Evolutionary conservation across 2,113 vertebrate species (phyloP), one percentile per base, ranked within the genome.

Genomic region (Caranx ignobilis): DNA sequence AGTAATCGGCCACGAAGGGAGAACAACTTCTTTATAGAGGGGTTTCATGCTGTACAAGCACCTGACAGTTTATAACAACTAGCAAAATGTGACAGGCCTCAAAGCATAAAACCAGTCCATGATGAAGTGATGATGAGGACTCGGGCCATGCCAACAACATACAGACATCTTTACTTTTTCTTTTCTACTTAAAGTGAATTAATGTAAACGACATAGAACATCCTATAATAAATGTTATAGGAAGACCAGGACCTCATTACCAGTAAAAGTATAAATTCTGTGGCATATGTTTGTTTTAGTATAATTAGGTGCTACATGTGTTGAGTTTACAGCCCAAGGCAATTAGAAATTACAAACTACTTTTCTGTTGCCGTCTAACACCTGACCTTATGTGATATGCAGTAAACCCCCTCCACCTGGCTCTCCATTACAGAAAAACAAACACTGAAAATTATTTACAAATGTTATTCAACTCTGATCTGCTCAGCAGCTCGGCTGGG

Each of bases 401-500:
- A 32, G 72, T 85, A 68, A 85, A 75, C 57, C 68, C 70, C 11
- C 2, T 1, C 47, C 86, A 82, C 79, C 81, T 86, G 84, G 79
- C 47, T 60, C 82, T 70, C 75, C 48, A 75, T 77, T 73, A 84
- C 56, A 37, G 50, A 86, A 86, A 89, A 89, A 87, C 86, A 85
- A 87, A 93, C 78, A 82, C 47, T 47, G 77, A 70, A 75, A 87
- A 90, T 89, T 65, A 80, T 91, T 88, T 78, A 82, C 73, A 82
- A 87, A 93, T 88, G 87, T 88, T 88, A 89, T 82, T 89, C 68
- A 82, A 90, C 81, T 91, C 90, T 88, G 87, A 89, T 84, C 82
- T 83, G 82, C 80, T 82, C 76, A 80, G 76, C 89, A 90, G 82
- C 84, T 84, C 73, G 21, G 81, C 71, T 88, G 90, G 85, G 88